Base-by-base conservation (phyloP, 2,113 vertebrate species). In the Hemichromis elongatus region DNA sequence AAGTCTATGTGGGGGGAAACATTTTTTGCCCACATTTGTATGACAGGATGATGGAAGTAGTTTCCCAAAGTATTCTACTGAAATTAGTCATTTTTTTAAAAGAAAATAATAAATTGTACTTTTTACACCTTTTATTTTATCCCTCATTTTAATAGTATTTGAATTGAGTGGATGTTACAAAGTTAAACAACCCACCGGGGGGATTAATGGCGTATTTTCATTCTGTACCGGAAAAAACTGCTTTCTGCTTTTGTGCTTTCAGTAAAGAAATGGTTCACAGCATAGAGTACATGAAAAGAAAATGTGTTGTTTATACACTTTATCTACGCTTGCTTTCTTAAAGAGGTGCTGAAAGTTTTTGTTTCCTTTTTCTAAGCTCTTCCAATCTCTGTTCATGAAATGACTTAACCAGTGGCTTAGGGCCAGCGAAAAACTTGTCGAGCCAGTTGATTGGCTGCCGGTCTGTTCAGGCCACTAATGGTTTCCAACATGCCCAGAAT, bases 381-480 rank as follows among this genome's bases (percentile, higher is more conserved):
- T 45, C 40, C 5, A 1, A 26, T 68, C 35, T 26, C 13, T 70
- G 19, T 70, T 42, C 21, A 0, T 45, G 0, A 45, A 45, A 24
- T 26, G 0, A 70, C 66, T 70, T 70, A 70, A 45, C 37, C 66
- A 70, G 0, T 1, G 37, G 37, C 37, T 40, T 68, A 40, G 63
- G 35, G 40, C 63, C 63, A 68, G 1, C 0, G 24, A 42, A 24
- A 4, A 68, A 14, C n/a, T 40, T 14, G 12, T 47, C 5, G 4
- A 42, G 35, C 63, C 30, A 42, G 13, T 70, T 42, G 63, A 70
- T 24, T 45, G 37, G 37, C 35, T 42, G n/a, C 40, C 28, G 40
- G 40, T 45, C 9, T 0, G 5, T 70, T 45, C 21, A 70, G 66
- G 42, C 40, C 24, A 47, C 24, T 47, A 28, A 28, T 73, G 3